phyloP scores from a whole-genome alignment of 2,113 vertebrate genomes.

The Leucoraja erinaceus region DNA sequence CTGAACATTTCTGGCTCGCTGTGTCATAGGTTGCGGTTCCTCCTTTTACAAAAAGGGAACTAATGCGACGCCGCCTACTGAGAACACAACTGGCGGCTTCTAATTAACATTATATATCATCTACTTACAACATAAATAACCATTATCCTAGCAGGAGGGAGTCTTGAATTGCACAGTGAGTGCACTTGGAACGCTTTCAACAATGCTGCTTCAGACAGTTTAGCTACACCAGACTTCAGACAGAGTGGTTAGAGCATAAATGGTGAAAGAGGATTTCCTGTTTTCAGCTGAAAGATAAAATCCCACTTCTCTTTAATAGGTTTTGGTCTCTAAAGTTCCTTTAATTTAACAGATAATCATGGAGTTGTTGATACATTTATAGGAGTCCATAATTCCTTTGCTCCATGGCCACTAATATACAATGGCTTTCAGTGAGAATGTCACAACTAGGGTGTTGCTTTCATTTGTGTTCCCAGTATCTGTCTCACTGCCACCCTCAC shows the following conservation, averaged over 20 bases:
- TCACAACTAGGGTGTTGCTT: neutral
- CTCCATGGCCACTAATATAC: neutral
- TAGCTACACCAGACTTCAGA: neutral
- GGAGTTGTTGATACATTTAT: neutral
- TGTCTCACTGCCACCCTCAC: conserved; percentile 29
- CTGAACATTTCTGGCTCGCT: neutral
- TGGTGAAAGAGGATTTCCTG: neutral
- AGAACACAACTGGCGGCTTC: neutral
- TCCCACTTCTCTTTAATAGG: neutral
- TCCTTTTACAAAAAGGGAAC: neutral
- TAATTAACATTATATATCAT: conserved; percentile 18
- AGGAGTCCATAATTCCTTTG: neutral
- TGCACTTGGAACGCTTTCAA: neutral
- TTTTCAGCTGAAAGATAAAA: neutral
- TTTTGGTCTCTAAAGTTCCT: neutral
- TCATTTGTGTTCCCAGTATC: neutral
- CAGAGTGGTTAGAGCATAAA: neutral
- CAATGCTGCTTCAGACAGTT: neutral
- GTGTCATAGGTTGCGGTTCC: neutral
- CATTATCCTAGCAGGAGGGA: conserved; percentile 1
- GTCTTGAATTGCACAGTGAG: neutral
- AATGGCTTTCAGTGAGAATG: conserved; percentile 15
- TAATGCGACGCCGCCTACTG: neutral
- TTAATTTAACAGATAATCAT: neutral
- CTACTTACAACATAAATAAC: conserved; percentile 16